Percentiles rank a stretch among this genome's conserved stretches.
These are phyloP conservation scores for Adoxophyes honmai DNA, from an alignment of 1,140 invertebrate genomes.

Conservation along the genomic window DNA sequence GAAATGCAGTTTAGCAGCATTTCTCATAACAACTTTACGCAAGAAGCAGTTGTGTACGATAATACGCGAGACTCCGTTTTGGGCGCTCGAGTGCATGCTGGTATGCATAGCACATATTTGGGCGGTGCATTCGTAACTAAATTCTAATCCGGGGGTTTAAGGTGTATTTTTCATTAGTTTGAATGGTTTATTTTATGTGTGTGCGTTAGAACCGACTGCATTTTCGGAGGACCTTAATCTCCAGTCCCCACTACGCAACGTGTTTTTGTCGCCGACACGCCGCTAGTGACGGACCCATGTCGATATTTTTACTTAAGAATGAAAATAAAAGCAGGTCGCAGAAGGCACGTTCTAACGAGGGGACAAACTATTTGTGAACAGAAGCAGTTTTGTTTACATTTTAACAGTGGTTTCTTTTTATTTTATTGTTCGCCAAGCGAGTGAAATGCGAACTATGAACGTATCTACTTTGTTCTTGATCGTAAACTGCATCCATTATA, in stretches of 20 bases:
- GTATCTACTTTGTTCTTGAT: slow-evolving; percentile 30
- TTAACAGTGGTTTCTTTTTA: neutral
- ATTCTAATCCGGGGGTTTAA: slow-evolving; percentile 28
- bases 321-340: slow-evolving; percentile 14
- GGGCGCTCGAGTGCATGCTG: slow-evolving; percentile 45
- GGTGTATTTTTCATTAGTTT: slow-evolving; percentile 27
- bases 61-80: slow-evolving; percentile 51
- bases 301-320: slow-evolving; percentile 36
- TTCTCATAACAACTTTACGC: slow-evolving; percentile 52
- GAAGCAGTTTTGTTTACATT: slow-evolving; percentile 11
- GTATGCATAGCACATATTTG: slow-evolving; percentile 27
- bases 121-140: slow-evolving; percentile 12
- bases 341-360: slow-evolving; percentile 7
- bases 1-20: slow-evolving; percentile 14
- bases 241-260: slow-evolving; percentile 54
- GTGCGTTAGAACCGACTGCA: slow-evolving; percentile 60
- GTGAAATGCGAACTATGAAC: slow-evolving; percentile 17
- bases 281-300: slow-evolving; percentile 51
- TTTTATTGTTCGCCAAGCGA: neutral
- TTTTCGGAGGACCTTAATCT: slow-evolving; percentile 68
- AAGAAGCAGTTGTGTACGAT: slow-evolving; percentile 66
- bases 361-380: slow-evolving; percentile 9
- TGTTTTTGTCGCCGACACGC: slow-evolving; percentile 70
- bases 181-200: slow-evolving; percentile 37
- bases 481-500: no score